phyloP scores from a whole-genome alignment of 2,113 vertebrate genomes.

The Tetrao urogallus region DNA sequence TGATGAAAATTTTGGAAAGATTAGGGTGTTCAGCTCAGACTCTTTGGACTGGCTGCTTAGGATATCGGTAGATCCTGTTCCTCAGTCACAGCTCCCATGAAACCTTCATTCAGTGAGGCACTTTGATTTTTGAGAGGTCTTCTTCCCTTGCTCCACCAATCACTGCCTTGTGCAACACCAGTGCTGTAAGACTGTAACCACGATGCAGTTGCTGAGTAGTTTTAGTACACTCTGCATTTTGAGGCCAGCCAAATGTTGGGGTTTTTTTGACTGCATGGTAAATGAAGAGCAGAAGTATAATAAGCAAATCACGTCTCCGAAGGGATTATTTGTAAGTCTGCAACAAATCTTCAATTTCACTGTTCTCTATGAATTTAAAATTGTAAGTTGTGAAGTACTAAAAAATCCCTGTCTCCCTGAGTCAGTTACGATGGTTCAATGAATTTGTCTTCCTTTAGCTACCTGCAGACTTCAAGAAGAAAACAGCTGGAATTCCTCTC shows the following conservation, averaged over 20 bases:
- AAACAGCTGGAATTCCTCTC: neutral
- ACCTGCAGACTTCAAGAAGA: neutral
- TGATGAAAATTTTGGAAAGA: neutral
- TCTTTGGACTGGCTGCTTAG: neutral
- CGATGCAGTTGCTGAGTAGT: neutral
- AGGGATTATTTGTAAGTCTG: neutral
- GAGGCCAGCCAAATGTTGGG: neutral
- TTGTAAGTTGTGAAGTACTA: accelerated
- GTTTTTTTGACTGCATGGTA: neutral
- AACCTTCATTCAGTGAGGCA: neutral
- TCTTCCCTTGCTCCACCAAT: neutral
- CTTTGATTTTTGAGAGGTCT: neutral
- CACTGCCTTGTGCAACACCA: neutral
- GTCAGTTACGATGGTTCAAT: neutral
- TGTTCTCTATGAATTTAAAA: neutral
- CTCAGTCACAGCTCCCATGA: neutral
- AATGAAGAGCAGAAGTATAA: neutral
- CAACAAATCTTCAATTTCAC: neutral
- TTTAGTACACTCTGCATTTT: neutral
- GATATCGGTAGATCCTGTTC: neutral
- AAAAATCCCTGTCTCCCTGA: neutral
- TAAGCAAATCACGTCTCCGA: neutral
- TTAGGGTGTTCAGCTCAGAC: neutral
- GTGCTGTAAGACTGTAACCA: neutral
- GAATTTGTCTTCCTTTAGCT: neutral